Base-by-base conservation (phyloP, 1,140 invertebrate genomes). In the Drosophila nikananu region DNA sequence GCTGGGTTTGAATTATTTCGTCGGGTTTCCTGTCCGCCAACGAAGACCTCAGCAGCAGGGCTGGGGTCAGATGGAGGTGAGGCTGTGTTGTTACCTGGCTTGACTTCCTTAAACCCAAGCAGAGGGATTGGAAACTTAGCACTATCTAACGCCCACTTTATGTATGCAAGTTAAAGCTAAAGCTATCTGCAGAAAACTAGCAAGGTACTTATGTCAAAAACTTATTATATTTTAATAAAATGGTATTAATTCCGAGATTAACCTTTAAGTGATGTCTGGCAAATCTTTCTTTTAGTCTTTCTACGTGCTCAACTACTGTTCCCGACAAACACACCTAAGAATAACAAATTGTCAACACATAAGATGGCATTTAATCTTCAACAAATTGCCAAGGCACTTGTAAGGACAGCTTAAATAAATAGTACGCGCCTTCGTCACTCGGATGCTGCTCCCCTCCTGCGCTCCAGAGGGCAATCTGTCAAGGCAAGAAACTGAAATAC, bases 321-420 rank as follows among this genome's bases (percentile, higher is more conserved):
- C 52, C 72, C 80, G 37, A 2, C 25, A 39, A 39, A 15, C 19
- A 10, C 54, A 65, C 42, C 54, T 41, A 59, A 63, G 74, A 74
- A 86, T 86, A 89, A 90, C 86, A 90, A 90, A 90, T 90, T 90
- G 86, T 90, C 86, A 90, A 80, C 86, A 82, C 81, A 90, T 77
- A 84, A 90, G 86, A 86, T 74, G 86, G 82, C 86, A 80, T 86
- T 90, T 90, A 90, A 90, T 90, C 86, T 90, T 90, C 86, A 90
- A 80, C 86, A 86, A 90, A 90, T 90, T 90, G 86, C 65, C 55
- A 51, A 86, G 80, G 64, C 86, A 90, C 86, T 90, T 86, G 86
- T 86, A 74, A 79, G 73, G 86, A 90, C 86, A 82, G 86, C 79
- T 91, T 86, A 74, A 79, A 80, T 86, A 90, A 90, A 90, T 90